phyloP scores from a whole-genome alignment of 2,113 vertebrate species.

The Girardinichthys multiradiatus region DNA sequence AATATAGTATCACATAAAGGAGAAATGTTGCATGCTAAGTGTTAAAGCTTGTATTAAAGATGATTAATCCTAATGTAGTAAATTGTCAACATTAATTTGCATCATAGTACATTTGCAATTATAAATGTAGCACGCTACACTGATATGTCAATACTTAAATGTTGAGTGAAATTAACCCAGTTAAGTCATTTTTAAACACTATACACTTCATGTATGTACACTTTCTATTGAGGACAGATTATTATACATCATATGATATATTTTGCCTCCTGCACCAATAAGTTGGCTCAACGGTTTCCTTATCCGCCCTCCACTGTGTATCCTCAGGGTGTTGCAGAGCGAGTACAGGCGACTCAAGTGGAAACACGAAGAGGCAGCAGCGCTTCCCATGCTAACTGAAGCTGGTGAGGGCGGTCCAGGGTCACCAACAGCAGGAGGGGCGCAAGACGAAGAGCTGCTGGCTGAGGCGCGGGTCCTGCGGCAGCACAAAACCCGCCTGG shows the following conservation, averaged over 20 bases:
- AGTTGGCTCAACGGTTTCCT: constrained; percentile 7
- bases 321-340: constrained; percentile 91
- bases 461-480: constrained; percentile 93
- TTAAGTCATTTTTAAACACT: not conserved
- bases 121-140: not conserved
- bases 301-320: constrained; percentile 10
- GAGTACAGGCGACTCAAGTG: constrained; percentile 95
- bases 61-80: constrained; percentile 5
- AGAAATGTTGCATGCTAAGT: not conserved
- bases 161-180: constrained; percentile 7
- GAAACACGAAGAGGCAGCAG: constrained; percentile 93
- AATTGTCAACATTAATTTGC: constrained; percentile 17
- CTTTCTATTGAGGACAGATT: not conserved
- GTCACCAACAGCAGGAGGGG: constrained; percentile 71
- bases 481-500: constrained; percentile 97
- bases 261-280: constrained; percentile 15
- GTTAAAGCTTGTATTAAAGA: constrained; percentile 9
- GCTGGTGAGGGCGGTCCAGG: constrained; percentile 73
- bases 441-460: constrained; percentile 89
- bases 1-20: not conserved
- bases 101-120: not conserved
- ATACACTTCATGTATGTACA: not conserved
- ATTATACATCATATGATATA: constrained; percentile 9
- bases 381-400: constrained; percentile 85
- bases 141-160: constrained; percentile 15